Evolutionary conservation across 2,113 vertebrate genomes (phyloP), one percentile per base, ranked within the genome.

Genomic region (Notiomystis cincta): DNA sequence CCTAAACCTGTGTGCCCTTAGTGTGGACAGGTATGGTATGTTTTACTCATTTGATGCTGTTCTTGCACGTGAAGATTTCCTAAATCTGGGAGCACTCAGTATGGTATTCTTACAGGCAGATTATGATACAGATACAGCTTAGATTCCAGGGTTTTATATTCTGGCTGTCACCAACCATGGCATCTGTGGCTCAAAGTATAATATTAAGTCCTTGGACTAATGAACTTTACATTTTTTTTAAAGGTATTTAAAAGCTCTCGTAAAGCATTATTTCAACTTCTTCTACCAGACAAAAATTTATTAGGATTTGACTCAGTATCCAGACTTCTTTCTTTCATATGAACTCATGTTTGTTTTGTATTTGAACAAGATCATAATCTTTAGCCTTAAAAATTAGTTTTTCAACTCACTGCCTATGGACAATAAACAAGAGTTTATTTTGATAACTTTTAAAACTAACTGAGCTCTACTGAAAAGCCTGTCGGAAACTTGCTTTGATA

Each of bases 1-100:
- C 27, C 98, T 99, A 95, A 99, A 99, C 93, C 98, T 99, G 96
- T 99, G 99, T 16, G 99, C 99, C 47, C 99, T 99, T 79, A 99
- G 99, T 17, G 99, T 99, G 65, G 99, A 99, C 99, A 99, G 99
- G 99, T 99, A 98, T 91, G 67, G 93, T 86, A 77, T 65, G 25
- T 89, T 82, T 64, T 57, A 50, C 23, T 84, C 53, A 77, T 79
- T 54, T 64, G 40, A n/a, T n/a, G n/a, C 10, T 37, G 6, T 25
- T 83, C 47, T 67, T 64, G 22, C 33, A 22, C 0, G 3, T 80
- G 19, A 30, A 89, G 42, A 50, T 77, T 33, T 93, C 51, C 54
- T 66, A 45, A 57, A 87, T 53, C 13, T 76, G 31, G 25, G 15
- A 91, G 17, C n/a, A 20, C 7, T 65, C 11, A 33, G 9, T 25